Evolutionary conservation across 2,113 vertebrate species (phyloP), one percentile per base, ranked within the genome.

Genomic region (Nansenia antarctica): DNA sequence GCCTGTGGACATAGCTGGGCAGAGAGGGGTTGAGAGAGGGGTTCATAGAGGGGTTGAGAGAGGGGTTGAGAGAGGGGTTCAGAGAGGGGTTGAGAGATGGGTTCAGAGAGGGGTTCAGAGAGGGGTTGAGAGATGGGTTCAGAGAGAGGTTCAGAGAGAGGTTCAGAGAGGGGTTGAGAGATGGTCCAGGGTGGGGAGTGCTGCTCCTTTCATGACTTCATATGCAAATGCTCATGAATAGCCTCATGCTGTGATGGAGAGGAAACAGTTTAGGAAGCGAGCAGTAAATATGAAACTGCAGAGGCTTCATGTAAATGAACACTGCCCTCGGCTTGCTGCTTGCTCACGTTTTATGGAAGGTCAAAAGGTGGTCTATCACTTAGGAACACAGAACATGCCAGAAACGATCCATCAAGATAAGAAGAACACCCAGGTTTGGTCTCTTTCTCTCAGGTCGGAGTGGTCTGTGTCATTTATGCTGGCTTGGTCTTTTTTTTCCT

Each of bases 181-280:
- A 34, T n/a, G n/a, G n/a, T n/a, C n/a, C n/a, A 4, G 32, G 32
- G 59, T 20, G 58, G 59, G 24, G 37, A 61, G 45, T 6, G 20
- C 7, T 7, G n/a, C 45, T 71, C 60, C 37, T 39, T 55, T 69
- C 69, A 45, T 49, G 42, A 58, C 54, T 73, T 78, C 70, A 65
- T 69, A 78, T 67, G 71, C 62, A 78, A 74, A 74, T 74, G 14
- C 11, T 20, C 55, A 69, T 71, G 61, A 72, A 39, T 49, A 18
- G 39, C 64, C 53, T 30, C 55, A 69, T 61, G 67, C 76, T 62
- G 62, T 47, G 71, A 78, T 59, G 18, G 69, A 73, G 64, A 55
- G 69, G 34, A 77, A 67, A 67, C 57, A 52, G 18, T 62, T 39
- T 62, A 67, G 60, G 49, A 74, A 65, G 47, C 62, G 65, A 37